Evolutionary conservation across 2,888 invertebrate species (phyloP), one percentile per base, ranked within the genome.

Genomic region (Willowsia nigromaculata): DNA sequence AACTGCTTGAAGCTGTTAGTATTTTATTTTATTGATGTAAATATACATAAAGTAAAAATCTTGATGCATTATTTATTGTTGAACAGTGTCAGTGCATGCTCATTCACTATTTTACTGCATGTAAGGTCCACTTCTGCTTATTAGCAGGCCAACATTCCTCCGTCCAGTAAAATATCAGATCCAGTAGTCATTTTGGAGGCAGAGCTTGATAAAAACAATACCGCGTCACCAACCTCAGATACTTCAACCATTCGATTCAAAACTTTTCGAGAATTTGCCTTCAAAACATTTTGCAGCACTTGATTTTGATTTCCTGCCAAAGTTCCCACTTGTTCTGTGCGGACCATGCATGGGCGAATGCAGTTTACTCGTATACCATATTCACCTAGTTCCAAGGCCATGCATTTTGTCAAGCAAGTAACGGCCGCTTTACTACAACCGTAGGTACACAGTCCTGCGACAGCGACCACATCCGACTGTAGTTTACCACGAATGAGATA

Each of bases 301-400:
- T 71, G 40, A 25, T 33, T 62, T 15, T 86, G 74, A 40, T 81
- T 90, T 65, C 86, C 90, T 22, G 90, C 27, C 13, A 90, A 25
- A 0, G 76, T 56, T 5, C 90, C 90, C 11, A 86, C 76, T 6
- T 43, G 50, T 40, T 90, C 90, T 25, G 90, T 90, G 1, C 83
- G 80, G 0, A 90, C 87, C 81, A 90, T 80, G 1, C 86, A 82
- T 30, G 90, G 90, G 9, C 87, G 76, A 43, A 90, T 84, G 37
- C 80, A 87, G 33, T 90, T 90, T 1, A 87, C 90, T 1, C 90
- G 87, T 22, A 90, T 90, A 27, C 78, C 83, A 33, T 85, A 43
- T 5, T 65, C 62, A 1, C 86, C 90, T 3, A 90, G 68, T 84
- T 90, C 87, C 27, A 87, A 30, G 25, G 90, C 90, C 74, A 76